Evolutionary conservation across 2,113 vertebrate species (phyloP).

Genomic region (Reinhardtius hippoglossoides): DNA sequence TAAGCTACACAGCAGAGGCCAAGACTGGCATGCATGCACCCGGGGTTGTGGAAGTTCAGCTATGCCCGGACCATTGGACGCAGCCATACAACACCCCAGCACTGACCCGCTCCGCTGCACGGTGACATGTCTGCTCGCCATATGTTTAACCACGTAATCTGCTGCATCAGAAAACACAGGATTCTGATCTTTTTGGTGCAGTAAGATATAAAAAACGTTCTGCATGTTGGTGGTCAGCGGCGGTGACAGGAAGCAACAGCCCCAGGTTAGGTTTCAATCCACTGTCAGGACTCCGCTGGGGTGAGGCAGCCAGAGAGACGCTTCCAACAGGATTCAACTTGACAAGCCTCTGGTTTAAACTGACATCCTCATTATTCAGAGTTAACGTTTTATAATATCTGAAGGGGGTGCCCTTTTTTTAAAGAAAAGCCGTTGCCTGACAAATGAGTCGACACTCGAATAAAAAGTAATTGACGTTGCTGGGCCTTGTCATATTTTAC

Average conservation of each 20-base stretch:
- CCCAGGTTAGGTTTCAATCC: conserved; percentile 29
- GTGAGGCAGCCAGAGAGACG: conserved; percentile 2
- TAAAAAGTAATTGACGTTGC: not conserved
- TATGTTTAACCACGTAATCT: not conserved
- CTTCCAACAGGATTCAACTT: not conserved
- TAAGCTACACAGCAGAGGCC: conserved; percentile 56
- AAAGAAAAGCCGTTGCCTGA: not conserved
- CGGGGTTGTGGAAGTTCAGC: conserved; percentile 58
- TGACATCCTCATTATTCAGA: conserved; percentile 21
- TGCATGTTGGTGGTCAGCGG: not conserved
- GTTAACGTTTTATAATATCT: conserved; percentile 11
- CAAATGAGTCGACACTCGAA: conserved; percentile 12
- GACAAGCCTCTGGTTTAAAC: conserved; percentile 10
- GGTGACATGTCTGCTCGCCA: conserved; percentile 5
- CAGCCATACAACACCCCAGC: conserved; percentile 30
- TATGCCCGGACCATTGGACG: conserved; percentile 41
- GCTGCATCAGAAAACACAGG: not conserved
- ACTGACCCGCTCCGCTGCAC: conserved; percentile 7
- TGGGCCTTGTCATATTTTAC: not conserved
- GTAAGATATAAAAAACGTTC: not conserved
- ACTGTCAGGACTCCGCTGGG: not conserved
- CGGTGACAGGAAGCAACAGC: conserved; percentile 3
- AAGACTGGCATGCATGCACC: conserved; percentile 38
- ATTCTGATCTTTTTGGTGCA: conserved; percentile 1
- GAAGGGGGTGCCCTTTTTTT: not conserved